Percentiles rank a stretch among this genome's conserved stretches.
Conservation (phyloP, 2,888 invertebrate species). For the Agriopis leucophaearia region DNA sequence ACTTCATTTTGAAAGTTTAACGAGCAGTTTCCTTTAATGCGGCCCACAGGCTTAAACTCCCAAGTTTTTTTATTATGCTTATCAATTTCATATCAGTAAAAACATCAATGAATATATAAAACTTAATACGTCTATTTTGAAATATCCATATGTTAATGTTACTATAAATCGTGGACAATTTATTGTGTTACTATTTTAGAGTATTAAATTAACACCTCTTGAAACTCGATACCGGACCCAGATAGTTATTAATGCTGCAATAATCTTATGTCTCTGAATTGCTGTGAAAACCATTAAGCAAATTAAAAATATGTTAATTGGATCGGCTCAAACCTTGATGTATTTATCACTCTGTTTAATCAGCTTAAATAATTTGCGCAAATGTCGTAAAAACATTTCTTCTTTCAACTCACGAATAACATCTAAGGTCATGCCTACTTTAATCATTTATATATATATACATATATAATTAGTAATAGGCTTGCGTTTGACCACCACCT, state of each 20-base stretch:
- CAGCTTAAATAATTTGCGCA: slow-evolving; percentile 18
- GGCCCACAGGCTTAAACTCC: slow-evolving; percentile 53
- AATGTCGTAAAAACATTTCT: background rate
- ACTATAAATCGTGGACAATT: slow-evolving; percentile 59
- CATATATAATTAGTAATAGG: too few relatives aligned
- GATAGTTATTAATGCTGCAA: slow-evolving; percentile 43
- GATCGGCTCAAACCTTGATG: slow-evolving; percentile 18
- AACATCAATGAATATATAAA: slow-evolving; percentile 56
- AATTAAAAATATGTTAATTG: slow-evolving; percentile 36
- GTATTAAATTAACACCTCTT: slow-evolving; percentile 58
- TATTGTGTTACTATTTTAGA: slow-evolving; percentile 57
- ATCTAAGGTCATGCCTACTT: too few relatives aligned
- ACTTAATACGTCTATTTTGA: slow-evolving; percentile 56
- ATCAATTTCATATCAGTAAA: slow-evolving; percentile 59
- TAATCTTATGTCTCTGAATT: slow-evolving; percentile 34
- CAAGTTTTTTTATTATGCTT: slow-evolving; percentile 61
- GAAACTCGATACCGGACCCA: slow-evolving; percentile 59
- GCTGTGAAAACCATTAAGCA: slow-evolving; percentile 34
- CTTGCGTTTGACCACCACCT: too few relatives aligned
- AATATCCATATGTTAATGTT: slow-evolving; percentile 60
- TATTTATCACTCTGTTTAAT: slow-evolving; percentile 24
- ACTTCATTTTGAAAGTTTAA: slow-evolving; percentile 64
- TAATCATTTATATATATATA: too few relatives aligned
- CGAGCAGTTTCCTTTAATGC: slow-evolving; percentile 63
- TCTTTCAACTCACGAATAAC: too few relatives aligned